These are phyloP conservation scores for Eurypyga helias DNA, from an alignment of 2,113 vertebrate genomes.

Conservation along the genomic window DNA sequence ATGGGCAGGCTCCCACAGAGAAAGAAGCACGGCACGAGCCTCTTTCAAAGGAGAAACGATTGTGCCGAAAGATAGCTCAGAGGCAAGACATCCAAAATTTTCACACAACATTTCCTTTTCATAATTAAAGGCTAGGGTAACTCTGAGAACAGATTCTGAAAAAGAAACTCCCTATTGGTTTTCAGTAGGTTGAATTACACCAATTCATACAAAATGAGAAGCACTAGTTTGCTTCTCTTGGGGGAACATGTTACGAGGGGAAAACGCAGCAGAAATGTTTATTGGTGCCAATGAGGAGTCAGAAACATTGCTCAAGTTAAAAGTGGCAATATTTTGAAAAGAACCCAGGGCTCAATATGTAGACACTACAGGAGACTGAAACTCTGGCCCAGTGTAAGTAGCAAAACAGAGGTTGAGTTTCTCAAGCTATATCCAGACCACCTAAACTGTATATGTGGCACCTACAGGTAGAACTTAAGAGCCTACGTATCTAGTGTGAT, in stretches of 20 bases:
- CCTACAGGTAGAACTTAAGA: neutral
- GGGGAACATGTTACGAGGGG: neutral
- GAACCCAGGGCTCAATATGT: neutral
- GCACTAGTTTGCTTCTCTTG: neutral
- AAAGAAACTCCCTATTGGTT: neutral
- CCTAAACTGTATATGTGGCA: neutral
- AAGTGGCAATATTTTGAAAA: neutral
- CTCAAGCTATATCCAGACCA: neutral
- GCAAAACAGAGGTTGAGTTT: neutral
- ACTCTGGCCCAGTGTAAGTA: neutral
- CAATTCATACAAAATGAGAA: neutral
- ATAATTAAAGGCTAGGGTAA: neutral
- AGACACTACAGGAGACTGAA: neutral
- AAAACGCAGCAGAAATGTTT: neutral
- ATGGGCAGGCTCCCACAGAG: accelerated
- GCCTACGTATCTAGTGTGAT: neutral
- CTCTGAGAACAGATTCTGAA: neutral
- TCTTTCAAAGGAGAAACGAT: neutral
- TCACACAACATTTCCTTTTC: neutral
- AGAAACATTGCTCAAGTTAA: neutral
- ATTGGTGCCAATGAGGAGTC: neutral
- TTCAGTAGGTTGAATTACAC: neutral
- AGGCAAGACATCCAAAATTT: neutral
- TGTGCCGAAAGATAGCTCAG: neutral
- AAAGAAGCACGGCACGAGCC: neutral